phyloP scores from a whole-genome alignment of 2,113 vertebrate species.

The Isurus oxyrinchus region DNA sequence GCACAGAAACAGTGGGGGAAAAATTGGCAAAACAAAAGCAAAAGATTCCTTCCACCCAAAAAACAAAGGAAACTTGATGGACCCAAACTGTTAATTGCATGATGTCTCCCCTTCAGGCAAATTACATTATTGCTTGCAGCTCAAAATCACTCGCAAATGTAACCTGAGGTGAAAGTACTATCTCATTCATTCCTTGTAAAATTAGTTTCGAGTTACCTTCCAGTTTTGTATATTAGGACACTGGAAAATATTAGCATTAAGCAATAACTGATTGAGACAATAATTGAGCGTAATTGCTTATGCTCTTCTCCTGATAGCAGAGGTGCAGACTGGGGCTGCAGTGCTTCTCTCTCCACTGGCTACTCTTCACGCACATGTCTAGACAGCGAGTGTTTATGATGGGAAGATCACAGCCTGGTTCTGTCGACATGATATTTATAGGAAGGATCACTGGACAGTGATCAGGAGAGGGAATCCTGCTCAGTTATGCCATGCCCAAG shows the following conservation, averaged over 20 bases:
- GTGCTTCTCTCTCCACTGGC: neutral
- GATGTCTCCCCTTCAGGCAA: neutral
- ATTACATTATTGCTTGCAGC: neutral
- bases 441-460: neutral
- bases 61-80: neutral
- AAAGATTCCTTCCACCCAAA: neutral
- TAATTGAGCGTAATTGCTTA: neutral
- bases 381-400: neutral
- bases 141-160: neutral
- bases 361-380: neutral
- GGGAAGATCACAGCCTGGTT: neutral
- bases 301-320: neutral
- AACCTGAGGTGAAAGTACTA: neutral
- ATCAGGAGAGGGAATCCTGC: neutral
- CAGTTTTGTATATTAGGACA: neutral
- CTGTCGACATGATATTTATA: neutral
- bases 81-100: neutral
- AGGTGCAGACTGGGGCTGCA: neutral
- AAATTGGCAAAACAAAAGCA: neutral
- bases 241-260: neutral
- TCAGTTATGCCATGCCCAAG: neutral
- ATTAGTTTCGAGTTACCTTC: neutral
- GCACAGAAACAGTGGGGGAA: neutral
- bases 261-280: neutral
- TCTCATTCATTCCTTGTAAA: neutral